Evolutionary conservation across 2,797 vertebrate species (phyloP).

Genomic region (Leptatherina wallacei): DNA sequence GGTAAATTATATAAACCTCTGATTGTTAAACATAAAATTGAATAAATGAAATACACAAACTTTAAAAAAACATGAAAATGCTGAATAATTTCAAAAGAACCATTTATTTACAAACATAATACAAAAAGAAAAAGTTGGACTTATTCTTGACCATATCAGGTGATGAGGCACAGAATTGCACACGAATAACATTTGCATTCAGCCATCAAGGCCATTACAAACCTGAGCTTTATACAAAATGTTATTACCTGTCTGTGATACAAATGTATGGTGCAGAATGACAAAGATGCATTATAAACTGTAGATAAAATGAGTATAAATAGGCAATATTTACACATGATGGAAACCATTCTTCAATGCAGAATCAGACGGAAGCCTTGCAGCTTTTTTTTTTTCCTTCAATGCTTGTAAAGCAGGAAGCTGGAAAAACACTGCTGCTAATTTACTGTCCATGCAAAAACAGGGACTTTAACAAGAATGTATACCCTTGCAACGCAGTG

Average conservation of each 20-base stretch:
- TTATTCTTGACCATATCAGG: constrained; percentile 41
- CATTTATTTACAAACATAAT: constrained; percentile 77
- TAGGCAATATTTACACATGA: constrained; percentile 70
- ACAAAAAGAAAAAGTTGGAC: constrained; percentile 52
- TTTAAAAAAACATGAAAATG: constrained; percentile 3
- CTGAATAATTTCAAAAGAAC: constrained; percentile 30
- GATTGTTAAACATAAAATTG: too few relatives aligned
- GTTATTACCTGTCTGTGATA: constrained; percentile 55
- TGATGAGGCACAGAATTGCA: constrained; percentile 52
- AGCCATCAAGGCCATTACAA: constrained; percentile 44
- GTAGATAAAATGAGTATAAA: constrained; percentile 63
- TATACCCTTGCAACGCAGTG: constrained; percentile 14
- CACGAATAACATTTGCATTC: constrained; percentile 51
- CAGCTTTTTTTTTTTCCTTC: constrained; percentile 23
- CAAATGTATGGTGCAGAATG: constrained; percentile 60
- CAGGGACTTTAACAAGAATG: constrained; percentile 27
- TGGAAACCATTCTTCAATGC: constrained; percentile 31
- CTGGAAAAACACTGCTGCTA: constrained; percentile 23
- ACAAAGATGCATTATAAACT: constrained; percentile 66
- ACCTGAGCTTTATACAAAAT: constrained; percentile 76
- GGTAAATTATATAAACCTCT: background rate
- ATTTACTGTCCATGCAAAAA: constrained; percentile 13
- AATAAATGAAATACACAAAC: background rate
- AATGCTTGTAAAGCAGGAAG: constrained; percentile 3
- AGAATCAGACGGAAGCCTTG: constrained; percentile 28